Base-by-base conservation (phyloP, 2,888 invertebrate genomes). In the Scaptomyza reducta region DNA sequence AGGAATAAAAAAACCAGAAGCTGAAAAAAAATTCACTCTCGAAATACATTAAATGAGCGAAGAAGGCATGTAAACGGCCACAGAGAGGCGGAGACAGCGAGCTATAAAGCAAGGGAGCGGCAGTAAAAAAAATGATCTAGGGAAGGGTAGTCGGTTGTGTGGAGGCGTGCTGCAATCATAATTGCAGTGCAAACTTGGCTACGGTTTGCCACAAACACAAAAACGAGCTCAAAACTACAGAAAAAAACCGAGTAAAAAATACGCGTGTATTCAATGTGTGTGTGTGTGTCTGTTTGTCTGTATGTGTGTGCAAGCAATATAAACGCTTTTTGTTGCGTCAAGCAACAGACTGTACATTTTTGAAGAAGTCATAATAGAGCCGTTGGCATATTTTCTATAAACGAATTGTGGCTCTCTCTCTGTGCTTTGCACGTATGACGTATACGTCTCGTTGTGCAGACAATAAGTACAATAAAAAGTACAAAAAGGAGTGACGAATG, bases 281-380 rank as follows among this genome's bases (percentile, higher is more conserved):
- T 40, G 25, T n/a, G 27, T 31, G 53, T 27, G n/a, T 29, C 10
- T 56, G 25, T 40, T 7, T 53, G n/a, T 27, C 41, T 64, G 42
- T 46, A 59, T 51, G 18, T 47, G 42, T 56, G 59, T 57, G 57
- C 50, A 46, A 38, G 50, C 60, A 65, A 77, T 66, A 75, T 75
- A 78, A 74, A 65, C 69, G 62, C 77, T 77, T 70, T 66, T 83
- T 71, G 82, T 73, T 64, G 53, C 58, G 62, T 68, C 79, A 75
- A 68, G 87, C 88, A 87, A 84, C 85, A 85, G 85, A 85, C 88
- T 87, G 88, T 81, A 74, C 77, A 85, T 87, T 85, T 84, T 77
- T 87, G 79, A 86, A 86, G 80, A 86, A 88, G 87, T 88, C 80
- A 73, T 84, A 85, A 88, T 83, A 79, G 84, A 84, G 84, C 78